phyloP scores from a whole-genome alignment of 2,113 vertebrate genomes.

The Vulpes lagopus region DNA sequence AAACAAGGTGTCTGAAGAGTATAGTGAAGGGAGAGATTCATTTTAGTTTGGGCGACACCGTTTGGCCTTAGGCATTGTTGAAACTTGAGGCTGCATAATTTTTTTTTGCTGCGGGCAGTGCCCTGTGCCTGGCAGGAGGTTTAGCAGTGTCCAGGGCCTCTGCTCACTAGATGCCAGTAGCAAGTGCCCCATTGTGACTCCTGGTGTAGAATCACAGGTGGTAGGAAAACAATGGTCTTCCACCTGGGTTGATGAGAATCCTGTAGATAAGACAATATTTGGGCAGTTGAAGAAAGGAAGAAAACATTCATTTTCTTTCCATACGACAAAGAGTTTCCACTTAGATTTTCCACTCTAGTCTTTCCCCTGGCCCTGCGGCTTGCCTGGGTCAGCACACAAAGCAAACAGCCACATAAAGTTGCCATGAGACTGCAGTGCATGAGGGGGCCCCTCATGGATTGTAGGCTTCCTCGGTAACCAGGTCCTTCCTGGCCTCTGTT shows the following conservation, averaged over 20 bases:
- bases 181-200: not conserved
- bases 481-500: not conserved
- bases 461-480: not conserved
- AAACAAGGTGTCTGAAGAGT: not conserved
- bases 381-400: not conserved
- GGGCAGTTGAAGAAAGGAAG: not conserved
- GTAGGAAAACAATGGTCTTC: not conserved
- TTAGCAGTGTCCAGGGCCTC: not conserved
- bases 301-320: not conserved
- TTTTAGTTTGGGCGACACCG: not conserved
- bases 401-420: not conserved
- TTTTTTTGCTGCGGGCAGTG: too few relatives aligned
- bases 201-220: not conserved
- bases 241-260: not conserved
- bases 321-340: not conserved
- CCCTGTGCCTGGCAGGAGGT: not conserved
- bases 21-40: not conserved
- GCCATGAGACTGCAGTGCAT: not conserved
- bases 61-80: not conserved
- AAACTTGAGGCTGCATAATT: accelerated
- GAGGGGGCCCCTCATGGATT: not conserved
- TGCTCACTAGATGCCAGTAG: not conserved
- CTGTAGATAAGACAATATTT: not conserved
- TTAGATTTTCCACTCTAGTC: not conserved
- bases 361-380: not conserved